Evolutionary conservation across 2,113 vertebrate genomes (phyloP), one percentile per base, ranked within the genome.

Genomic region (Mirza zaza): DNA sequence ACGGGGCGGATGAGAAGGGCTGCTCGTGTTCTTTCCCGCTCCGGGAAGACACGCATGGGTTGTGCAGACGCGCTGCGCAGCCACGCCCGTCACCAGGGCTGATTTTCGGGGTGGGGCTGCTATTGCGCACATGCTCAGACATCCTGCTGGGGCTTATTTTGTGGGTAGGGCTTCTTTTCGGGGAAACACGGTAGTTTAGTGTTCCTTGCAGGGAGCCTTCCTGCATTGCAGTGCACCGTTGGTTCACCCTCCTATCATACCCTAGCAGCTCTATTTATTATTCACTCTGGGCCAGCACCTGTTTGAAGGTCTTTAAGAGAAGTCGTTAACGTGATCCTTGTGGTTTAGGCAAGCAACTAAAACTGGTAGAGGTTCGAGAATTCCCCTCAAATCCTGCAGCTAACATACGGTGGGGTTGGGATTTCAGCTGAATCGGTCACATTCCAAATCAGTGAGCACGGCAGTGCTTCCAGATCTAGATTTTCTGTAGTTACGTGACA

Each of bases 181-280:
- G 45, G 45, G 7, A 8, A 45, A 45, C 45, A 45, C 45, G 8
- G 45, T 45, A 45, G 29, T 4, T 87, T 80, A n/a, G 9, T 91
- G 80, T 45, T 32, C n/a, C 4, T 12, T 21, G 34, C 65, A 29
- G 7, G 13, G 9, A 84, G 10, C 36, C 68, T 57, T 50, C 73
- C 52, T 12, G 32, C 21, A 6, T 8, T 4, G 2, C 13, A 1
- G 5, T 21, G 13, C 34, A 20, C 50, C 12, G 0, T 25, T 59
- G 36, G 81, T 65, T 83, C 80, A 67, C 39, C 9, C 3, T 42
- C 48, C 12, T 23, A 2, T 67, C 32, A 20, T 3, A 14, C 50
- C 42, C 12, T 3, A 27, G 75, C 0, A 5, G 45, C 23, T 39
- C 25, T 36, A 23, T 63, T 83, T 83, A 91, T 36, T 57, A 52